phyloP scores from a whole-genome alignment of 92 coral and sea anemone genomes.

The Metridium senile region DNA sequence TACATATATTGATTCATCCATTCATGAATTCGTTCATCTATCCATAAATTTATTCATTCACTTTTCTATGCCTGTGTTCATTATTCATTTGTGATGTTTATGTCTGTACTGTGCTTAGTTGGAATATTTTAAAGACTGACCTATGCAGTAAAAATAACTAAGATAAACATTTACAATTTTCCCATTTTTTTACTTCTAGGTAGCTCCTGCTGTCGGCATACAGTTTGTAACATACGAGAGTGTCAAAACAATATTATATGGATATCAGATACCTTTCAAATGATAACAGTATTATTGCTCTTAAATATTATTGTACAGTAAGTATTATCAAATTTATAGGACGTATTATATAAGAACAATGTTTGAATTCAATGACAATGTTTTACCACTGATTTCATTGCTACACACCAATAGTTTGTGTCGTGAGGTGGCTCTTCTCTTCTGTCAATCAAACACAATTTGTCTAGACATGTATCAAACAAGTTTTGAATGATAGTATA shows the following conservation, averaged over 20 bases:
- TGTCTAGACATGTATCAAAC: too few relatives aligned
- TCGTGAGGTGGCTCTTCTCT: too few relatives aligned
- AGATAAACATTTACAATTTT: not conserved
- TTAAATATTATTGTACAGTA: not conserved
- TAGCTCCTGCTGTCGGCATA: constrained; percentile 85
- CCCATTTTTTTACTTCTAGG: constrained; percentile 38
- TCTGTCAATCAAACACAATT: too few relatives aligned
- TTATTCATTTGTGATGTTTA: not conserved
- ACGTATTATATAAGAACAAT: too few relatives aligned
- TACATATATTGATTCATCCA: not conserved
- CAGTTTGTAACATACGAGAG: constrained; percentile 84
- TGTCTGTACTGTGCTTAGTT: not conserved
- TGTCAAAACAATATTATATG: constrained; percentile 68
- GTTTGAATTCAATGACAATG: too few relatives aligned
- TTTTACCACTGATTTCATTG: too few relatives aligned
- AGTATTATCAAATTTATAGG: not conserved
- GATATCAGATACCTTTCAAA: constrained; percentile 31
- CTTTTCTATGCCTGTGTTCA: not conserved
- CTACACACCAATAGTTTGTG: too few relatives aligned
- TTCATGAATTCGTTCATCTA: not conserved
- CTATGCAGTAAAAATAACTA: too few relatives aligned
- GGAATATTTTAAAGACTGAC: not conserved
- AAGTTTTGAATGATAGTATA: too few relatives aligned
- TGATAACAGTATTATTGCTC: not conserved
- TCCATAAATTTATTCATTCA: not conserved